Conservation (phyloP, 30 jellyfish, hydroid and myxozoan genomes). For the Clytia hemisphaerica region DNA sequence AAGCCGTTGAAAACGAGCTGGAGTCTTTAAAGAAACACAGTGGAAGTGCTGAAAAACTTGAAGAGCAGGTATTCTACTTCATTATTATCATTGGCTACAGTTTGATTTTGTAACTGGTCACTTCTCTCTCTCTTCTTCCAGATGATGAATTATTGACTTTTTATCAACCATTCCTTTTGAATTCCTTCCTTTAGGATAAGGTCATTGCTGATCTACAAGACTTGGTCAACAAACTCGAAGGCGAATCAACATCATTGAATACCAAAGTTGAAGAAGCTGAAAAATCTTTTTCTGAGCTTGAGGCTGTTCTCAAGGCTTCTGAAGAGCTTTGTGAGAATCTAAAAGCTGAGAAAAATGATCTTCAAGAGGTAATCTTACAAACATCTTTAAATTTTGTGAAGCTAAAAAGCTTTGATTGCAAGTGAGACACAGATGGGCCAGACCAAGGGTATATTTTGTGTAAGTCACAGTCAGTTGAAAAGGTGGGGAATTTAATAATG, state of each 20-base stretch:
- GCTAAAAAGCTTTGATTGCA: background rate
- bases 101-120: too few species aligned
- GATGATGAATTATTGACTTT: too few species aligned
- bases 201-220: slow-evolving; percentile 20
- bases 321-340: slow-evolving; percentile 10
- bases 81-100: too few species aligned
- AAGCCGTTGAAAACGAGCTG: too few species aligned
- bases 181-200: slow-evolving; percentile 19
- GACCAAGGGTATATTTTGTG: too few species aligned
- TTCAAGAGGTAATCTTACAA: background rate
- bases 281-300: background rate
- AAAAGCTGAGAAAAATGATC: background rate
- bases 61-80: too few species aligned
- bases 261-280: background rate
- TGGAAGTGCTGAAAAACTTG: too few species aligned
- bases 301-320: slow-evolving; percentile 5
- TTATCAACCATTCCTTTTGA: too few species aligned
- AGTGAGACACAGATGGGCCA: background rate
- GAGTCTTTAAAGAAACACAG: too few species aligned
- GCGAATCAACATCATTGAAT: slow-evolving; percentile 7
- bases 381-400: background rate
- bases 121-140: too few species aligned
- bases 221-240: slow-evolving; percentile 32
- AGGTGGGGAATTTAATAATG: background rate
- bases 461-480: background rate